phyloP scores from a whole-genome alignment of 2,113 vertebrate species.

The Eptesicus fuscus region DNA sequence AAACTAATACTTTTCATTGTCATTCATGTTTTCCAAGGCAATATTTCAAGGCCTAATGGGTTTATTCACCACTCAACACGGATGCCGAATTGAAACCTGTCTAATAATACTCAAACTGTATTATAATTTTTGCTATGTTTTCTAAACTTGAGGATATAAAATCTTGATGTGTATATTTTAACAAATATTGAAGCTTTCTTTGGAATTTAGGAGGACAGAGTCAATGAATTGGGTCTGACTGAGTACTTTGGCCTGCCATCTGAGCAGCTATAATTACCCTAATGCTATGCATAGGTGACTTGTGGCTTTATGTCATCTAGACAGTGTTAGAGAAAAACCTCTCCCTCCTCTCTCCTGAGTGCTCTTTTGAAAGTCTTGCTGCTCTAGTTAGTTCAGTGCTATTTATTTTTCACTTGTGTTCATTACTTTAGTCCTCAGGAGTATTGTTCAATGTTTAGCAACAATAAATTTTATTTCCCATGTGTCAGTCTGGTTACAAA shows the following conservation, averaged over 20 bases:
- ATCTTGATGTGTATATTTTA: slow-evolving; percentile 22
- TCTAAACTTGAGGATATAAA: slow-evolving; percentile 50
- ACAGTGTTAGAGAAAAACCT: slow-evolving; percentile 32
- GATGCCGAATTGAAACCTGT: slow-evolving; percentile 43
- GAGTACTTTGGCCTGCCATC: slow-evolving; percentile 11
- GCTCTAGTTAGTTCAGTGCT: slow-evolving; percentile 60
- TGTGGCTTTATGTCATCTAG: slow-evolving; percentile 25
- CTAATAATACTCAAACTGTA: slow-evolving; percentile 39
- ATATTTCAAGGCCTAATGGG: slow-evolving; percentile 43
- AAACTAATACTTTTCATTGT: slow-evolving; percentile 53
- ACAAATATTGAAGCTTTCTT: slow-evolving; percentile 41
- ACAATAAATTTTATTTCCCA: slow-evolving; percentile 77
- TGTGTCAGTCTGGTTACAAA: slow-evolving; percentile 65
- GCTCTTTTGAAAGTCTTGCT: slow-evolving; percentile 63
- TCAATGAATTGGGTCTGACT: slow-evolving; percentile 17
- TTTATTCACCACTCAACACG: slow-evolving; percentile 49
- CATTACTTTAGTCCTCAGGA: slow-evolving; percentile 60
- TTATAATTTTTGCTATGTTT: slow-evolving; percentile 51
- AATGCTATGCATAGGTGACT: neutral
- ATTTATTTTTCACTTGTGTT: slow-evolving; percentile 67
- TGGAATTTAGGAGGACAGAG: slow-evolving; percentile 14
- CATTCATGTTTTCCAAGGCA: slow-evolving; percentile 47
- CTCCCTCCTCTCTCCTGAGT: neutral
- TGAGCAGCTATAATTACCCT: slow-evolving; percentile 29
- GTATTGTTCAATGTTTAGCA: slow-evolving; percentile 71